These are phyloP conservation scores for Neodiprion fabricii DNA, from an alignment of 1,140 invertebrate species.

Conservation along the genomic window DNA sequence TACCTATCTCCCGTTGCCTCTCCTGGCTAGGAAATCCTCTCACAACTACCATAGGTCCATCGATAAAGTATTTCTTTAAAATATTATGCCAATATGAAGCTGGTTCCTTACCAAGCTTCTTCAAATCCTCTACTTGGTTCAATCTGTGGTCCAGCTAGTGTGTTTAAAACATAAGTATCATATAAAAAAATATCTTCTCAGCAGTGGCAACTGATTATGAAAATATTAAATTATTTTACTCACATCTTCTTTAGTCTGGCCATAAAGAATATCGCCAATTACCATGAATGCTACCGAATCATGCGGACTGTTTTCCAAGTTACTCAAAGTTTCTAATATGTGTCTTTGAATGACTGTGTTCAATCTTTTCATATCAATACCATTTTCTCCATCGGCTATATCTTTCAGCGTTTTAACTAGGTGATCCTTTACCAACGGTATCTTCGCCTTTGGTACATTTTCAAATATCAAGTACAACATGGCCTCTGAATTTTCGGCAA, in stretches of 20 bases:
- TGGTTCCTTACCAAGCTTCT: conserved; percentile 69
- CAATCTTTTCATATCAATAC: conserved; percentile 80
- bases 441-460: conserved; percentile 77
- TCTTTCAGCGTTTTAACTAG: conserved; percentile 66
- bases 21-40: conserved; percentile 66
- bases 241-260: conserved; percentile 76
- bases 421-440: conserved; percentile 69
- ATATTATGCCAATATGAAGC: conserved; percentile 76
- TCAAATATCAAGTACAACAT: conserved; percentile 76
- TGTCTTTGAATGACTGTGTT: conserved; percentile 74
- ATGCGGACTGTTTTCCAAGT: conserved; percentile 79
- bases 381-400: conserved; percentile 58
- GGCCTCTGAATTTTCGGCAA: conserved; percentile 76
- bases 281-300: conserved; percentile 76
- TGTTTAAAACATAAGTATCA: conserved; percentile 33
- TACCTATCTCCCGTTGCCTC: conserved; percentile 66
- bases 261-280: conserved; percentile 85
- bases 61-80: conserved; percentile 74
- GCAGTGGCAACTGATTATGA: conserved; percentile 15
- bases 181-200: conserved; percentile 19
- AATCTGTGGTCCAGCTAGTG: conserved; percentile 73
- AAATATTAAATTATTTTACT: conserved; percentile 47
- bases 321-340: conserved; percentile 74
- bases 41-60: conserved; percentile 62
- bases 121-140: conserved; percentile 72